Base-by-base conservation (phyloP, 2,888 invertebrate species). In the Hemistola chrysoprasaria region DNA sequence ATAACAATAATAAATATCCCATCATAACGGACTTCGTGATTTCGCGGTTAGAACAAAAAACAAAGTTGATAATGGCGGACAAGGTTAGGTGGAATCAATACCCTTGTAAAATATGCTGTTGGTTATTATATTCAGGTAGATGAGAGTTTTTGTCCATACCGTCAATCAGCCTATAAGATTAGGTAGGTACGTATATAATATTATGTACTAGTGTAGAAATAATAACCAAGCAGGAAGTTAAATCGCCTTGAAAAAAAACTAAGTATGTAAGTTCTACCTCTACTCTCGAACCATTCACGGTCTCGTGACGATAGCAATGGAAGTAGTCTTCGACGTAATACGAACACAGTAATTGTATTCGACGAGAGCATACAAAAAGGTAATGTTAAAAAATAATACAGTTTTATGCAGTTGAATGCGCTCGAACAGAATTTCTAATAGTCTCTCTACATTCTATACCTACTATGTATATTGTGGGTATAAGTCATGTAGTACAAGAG, bases 221-320 rank as follows among this genome's bases (percentile, higher is more conserved):
- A 16, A 16, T 46, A 34, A 52, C 51, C 50, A 59, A 71, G 62
- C 65, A 78, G 77, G 79, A 76, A 76, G 69, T 67, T 46, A 36
- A 41, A 50, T 27, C 50, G 50, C 41, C 20, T 59, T 49, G 57
- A 62, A 65, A 60, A 67, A 63, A 62, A 22, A 55, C 21, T 4
- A 39, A 39, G 30, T 40, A 39, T 11, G 7, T 24, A 28, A 44
- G 46, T 47, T n/a, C n/a, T 16, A 3, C 1, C 1, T 11, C 9
- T 22, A 50, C 38, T 41, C 31, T 44, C 40, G 33, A 42, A 40
- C 36, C 16, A 47, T 68, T 66, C 65, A 69, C 50, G 62, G 59
- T 60, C 62, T 53, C 57, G 52, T 53, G 56, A 51, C 53, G 43
- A 54, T 53, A 53, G 51, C 58, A 62, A 57, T 53, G 47, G 50